A percentile compares a stretch with the other conserved stretches of the same genome.
phyloP scores from a whole-genome alignment of 1,140 invertebrate genomes.

The Leptinotarsa lineolata region DNA sequence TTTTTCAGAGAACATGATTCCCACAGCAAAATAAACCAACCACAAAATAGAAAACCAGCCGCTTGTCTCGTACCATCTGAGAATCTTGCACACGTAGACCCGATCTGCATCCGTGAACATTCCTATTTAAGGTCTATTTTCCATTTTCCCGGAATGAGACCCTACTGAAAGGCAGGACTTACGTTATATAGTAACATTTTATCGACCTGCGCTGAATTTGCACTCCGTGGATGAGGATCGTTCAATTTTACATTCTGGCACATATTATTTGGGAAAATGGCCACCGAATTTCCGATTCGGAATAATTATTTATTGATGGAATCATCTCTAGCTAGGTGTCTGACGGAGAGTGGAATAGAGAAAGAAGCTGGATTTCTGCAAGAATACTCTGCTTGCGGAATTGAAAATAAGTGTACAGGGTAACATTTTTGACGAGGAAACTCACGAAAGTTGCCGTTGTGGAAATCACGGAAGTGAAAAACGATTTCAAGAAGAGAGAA shows the following conservation, averaged over 20 bases:
- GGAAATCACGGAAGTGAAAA: too few species aligned
- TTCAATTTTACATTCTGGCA: conserved; percentile 14
- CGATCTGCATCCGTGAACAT: neutral
- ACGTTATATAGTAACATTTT: conserved; percentile 26
- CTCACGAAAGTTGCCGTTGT: too few species aligned
- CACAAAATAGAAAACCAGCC: neutral
- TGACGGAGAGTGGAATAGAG: too few species aligned
- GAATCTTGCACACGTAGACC: neutral
- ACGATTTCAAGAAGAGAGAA: too few species aligned
- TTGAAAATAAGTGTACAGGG: too few species aligned
- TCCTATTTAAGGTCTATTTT: conserved; percentile 38
- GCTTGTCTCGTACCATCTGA: neutral
- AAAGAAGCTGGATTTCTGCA: too few species aligned
- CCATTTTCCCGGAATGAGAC: conserved; percentile 35
- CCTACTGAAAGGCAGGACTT: conserved; percentile 40
- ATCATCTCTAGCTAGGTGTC: neutral
- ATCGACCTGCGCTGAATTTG: conserved; percentile 29
- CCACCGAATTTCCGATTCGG: neutral
- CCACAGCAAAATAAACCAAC: neutral
- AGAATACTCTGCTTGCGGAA: too few species aligned
- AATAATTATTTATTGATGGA: neutral
- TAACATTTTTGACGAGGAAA: too few species aligned
- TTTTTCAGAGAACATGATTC: neutral
- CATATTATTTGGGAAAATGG: neutral
- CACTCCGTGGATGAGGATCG: conserved; percentile 10